Evolutionary conservation across 2,888 invertebrate genomes (phyloP), one percentile per base, ranked within the genome.

Genomic region (Taphrorychus bicolor): DNA sequence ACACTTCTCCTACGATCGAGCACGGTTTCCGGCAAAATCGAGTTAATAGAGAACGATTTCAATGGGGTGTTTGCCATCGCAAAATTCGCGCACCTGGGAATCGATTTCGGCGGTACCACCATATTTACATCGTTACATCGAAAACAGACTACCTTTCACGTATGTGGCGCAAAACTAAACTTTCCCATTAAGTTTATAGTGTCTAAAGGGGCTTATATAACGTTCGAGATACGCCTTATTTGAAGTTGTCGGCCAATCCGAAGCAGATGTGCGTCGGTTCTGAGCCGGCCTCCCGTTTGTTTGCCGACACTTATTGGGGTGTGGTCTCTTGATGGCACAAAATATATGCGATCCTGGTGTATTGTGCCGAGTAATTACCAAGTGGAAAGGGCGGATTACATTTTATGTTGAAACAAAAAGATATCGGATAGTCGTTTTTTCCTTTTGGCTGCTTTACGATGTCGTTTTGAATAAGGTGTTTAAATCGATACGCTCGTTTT

Each of bases 31-130:
- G 83, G 78, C 63, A 94, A 84, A 73, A 94, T 88, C 76, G 91
- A 88, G 79, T 91, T 91, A 78, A 94, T 94, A 77, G 91, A 91
- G 84, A 94, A 94, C 78, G 88, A 92, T 83, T 89, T 89, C 1
- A 89, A 80, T 2, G 88, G 87, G 65, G 87, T 70, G 49, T 87
- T 85, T 65, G 88, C 87, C 85, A 87, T 87, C 69, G 74, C 74
- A 24, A 53, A 52, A 53, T 60, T 45, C 56, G 57, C 71, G 71
- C 70, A 70, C 69, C 53, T 68, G 7, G 66, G 62, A 48, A 63
- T 49, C 49, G 72, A 68, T 70, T 70, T 71, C 60, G 70, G 70
- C 58, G 71, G 68, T 69, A 73, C 73, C 51, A 75, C 76, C 76
- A 76, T 76, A 72, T 74, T 75, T 73, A 73, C 73, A 74, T 71